Evolutionary conservation across 2,113 vertebrate species (phyloP), one percentile per base, ranked within the genome.

Genomic region (Aphelocoma coerulescens): DNA sequence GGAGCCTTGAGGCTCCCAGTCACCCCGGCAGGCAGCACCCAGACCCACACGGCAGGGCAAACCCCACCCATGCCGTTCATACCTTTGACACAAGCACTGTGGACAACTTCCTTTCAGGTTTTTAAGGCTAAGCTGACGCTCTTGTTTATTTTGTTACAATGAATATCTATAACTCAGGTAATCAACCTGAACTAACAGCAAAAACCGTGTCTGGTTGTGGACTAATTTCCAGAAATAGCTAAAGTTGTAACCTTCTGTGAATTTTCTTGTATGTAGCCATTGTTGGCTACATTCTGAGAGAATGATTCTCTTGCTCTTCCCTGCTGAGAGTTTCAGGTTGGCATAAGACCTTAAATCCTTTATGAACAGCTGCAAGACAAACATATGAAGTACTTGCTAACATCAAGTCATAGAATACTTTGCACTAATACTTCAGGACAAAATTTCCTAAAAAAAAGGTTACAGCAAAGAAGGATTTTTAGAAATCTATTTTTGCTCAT

Each of bases 181-280:
- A 96, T 93, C 82, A 88, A 54, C 65, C 68, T 77, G 67, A 93
- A 73, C 66, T 43, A 96, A 93, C 19, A 66, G 57, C 69, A 81
- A 74, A 78, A 90, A 7, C 30, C 23, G 18, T 22, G 23, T 57
- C 82, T 65, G 18, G 13, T 23, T 76, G 54, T 41, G 32, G 32
- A 54, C 11, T 48, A 57, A 39, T 52, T 55, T 52, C 43, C 39
- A 69, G 26, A 13, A 39, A 41, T 4, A 37, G 37, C 32, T n/a
- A 7, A 41, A 58, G 17, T 57, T 32, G 15, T 16, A 6, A 48
- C 23, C 59, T 8, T 3, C 61, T 51, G 32, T 13, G 43, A n/a
- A 35, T 92, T 81, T 81, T 87, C 43, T 28, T 84, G 37, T 43
- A 28, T 10, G 28, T 39, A 61, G 62, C 21, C 33, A 43, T 17